These are phyloP conservation scores for Merops nubicus DNA, from an alignment of 2,113 vertebrate genomes.

Conservation along the genomic window DNA sequence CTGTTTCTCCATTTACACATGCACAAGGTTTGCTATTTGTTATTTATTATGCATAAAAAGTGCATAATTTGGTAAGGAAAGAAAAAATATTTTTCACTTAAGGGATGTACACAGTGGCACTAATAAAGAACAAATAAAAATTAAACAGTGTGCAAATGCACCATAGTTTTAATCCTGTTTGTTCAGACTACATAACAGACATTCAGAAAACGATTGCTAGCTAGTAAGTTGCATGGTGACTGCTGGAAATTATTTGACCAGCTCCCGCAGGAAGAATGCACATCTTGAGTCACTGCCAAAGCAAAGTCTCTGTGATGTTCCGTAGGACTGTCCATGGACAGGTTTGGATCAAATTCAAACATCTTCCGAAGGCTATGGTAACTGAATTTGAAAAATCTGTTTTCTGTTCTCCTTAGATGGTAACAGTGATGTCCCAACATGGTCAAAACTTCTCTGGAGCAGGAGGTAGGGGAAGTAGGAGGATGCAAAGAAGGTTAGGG, in stretches of 20 bases:
- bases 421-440: not conserved
- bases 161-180: not conserved
- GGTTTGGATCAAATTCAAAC: not conserved
- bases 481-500: not conserved
- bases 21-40: not conserved
- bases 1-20: not conserved
- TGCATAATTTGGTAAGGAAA: not conserved
- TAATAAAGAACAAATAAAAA: not conserved
- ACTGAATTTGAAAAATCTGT: not conserved
- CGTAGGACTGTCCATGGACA: not conserved
- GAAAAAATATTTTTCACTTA: not conserved
- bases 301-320: rapidly evolving
- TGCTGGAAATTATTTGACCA: not conserved
- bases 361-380: not conserved
- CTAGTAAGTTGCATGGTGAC: not conserved
- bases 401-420: not conserved
- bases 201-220: not conserved
- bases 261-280: not conserved
- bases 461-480: not conserved
- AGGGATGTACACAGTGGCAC: not conserved
- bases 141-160: not conserved
- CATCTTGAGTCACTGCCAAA: not conserved
- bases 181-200: not conserved
- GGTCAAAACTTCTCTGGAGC: not conserved
- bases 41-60: not conserved